These are phyloP conservation scores for Dasyornis broadbenti DNA, from an alignment of 2,113 vertebrate species.

Conservation along the genomic window DNA sequence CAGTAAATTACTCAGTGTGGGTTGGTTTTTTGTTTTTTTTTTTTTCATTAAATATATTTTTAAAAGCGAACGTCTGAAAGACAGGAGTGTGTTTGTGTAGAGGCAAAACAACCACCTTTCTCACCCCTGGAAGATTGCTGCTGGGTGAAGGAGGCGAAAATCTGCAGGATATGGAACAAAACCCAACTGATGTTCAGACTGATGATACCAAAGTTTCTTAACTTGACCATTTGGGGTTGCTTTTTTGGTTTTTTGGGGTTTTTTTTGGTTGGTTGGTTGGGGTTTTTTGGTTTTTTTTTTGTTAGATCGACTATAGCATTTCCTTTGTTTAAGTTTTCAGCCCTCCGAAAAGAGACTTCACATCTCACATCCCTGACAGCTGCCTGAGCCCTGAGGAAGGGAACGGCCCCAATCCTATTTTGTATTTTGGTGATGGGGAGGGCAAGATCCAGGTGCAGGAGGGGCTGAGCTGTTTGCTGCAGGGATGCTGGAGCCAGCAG, in stretches of 20 bases:
- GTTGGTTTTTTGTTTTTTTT: too few relatives aligned
- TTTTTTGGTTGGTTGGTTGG: too few relatives aligned
- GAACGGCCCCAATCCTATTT: rapidly evolving
- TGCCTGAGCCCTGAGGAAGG: neutral
- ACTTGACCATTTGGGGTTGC: neutral
- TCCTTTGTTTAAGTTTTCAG: neutral
- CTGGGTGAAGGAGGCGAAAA: neutral
- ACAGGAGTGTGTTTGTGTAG: constrained; percentile 3
- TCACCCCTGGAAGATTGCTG: constrained; percentile 18
- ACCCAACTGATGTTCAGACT: neutral
- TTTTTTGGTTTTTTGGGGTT: neutral
- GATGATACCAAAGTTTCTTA: neutral
- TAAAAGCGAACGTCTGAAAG: constrained; percentile 12
- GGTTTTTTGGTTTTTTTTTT: too few relatives aligned
- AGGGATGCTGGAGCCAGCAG: neutral
- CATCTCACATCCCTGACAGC: too few relatives aligned
- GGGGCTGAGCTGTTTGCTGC: neutral
- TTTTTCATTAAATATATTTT: constrained; percentile 29
- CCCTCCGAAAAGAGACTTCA: neutral
- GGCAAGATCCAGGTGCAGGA: neutral
- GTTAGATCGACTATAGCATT: neutral
- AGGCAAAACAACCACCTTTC: neutral
- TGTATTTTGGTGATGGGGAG: neutral
- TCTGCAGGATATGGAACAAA: neutral
- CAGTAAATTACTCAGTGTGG: constrained; percentile 22